Evolutionary conservation across 2,113 vertebrate species (phyloP).

Genomic region (Saguinus midas): DNA sequence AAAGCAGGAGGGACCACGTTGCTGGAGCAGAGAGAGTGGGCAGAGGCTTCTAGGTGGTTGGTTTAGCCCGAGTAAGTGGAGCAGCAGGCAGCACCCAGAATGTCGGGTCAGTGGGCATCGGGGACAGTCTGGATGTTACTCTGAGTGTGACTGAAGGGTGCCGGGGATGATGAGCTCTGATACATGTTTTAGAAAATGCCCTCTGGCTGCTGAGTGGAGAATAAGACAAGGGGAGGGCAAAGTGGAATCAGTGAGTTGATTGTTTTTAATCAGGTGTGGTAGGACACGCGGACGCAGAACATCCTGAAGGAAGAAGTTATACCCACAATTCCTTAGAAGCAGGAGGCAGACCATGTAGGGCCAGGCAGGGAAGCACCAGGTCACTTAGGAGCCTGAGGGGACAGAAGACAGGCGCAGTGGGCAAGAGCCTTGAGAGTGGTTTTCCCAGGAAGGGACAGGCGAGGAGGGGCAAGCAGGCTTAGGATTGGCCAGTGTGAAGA

Average conservation of each 20-base stretch:
- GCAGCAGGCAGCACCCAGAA: background rate
- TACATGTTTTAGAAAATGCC: background rate
- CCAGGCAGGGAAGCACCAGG: background rate
- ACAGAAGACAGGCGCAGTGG: no score
- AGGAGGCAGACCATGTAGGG: background rate
- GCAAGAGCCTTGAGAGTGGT: background rate
- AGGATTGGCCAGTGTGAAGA: no score
- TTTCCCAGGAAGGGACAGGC: background rate
- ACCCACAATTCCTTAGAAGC: background rate
- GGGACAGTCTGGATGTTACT: background rate
- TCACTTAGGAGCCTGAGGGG: background rate
- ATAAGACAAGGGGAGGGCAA: background rate
- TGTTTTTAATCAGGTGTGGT: background rate
- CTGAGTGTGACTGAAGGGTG: background rate
- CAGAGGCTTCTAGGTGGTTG: background rate
- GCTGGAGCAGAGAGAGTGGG: background rate
- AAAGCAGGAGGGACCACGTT: background rate
- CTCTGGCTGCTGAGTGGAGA: background rate
- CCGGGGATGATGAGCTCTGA: background rate
- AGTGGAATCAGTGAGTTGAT: background rate
- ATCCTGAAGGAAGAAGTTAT: background rate
- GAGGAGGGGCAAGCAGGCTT: background rate
- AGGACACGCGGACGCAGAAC: background rate
- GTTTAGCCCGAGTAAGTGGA: background rate
- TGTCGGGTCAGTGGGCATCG: rapidly evolving